Evolutionary conservation across 2,113 vertebrate species (phyloP).

Genomic region (Neogale vison): DNA sequence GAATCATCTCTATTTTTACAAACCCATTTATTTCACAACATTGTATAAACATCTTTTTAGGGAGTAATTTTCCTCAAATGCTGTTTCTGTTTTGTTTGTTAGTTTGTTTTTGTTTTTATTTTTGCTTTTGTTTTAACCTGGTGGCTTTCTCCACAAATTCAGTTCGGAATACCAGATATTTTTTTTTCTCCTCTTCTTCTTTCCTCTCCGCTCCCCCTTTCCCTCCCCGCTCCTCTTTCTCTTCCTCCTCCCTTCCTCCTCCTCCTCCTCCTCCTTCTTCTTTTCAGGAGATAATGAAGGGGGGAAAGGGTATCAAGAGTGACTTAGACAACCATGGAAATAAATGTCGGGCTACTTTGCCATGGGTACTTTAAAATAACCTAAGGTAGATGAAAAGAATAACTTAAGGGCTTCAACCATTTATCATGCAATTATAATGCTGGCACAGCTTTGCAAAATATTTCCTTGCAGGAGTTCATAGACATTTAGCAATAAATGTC

Average conservation of each 20-base stretch:
- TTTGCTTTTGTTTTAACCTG: neutral
- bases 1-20: slow-evolving; percentile 48
- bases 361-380: neutral
- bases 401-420: slow-evolving; percentile 9
- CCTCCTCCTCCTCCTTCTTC: neutral
- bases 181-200: neutral
- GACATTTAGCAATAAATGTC: slow-evolving; percentile 54
- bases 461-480: slow-evolving; percentile 53
- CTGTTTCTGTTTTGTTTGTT: neutral
- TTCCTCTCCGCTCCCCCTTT: neutral
- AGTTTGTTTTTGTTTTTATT: neutral
- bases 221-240: no score
- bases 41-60: slow-evolving; percentile 36
- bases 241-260: no score
- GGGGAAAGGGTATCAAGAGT: neutral
- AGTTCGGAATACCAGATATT: neutral
- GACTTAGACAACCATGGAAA: slow-evolving; percentile 6
- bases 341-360: neutral
- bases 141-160: neutral
- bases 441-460: slow-evolving; percentile 28
- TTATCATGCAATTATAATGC: slow-evolving; percentile 52
- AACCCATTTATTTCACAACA: slow-evolving; percentile 42
- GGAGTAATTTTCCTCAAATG: slow-evolving; percentile 51
- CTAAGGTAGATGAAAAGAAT: neutral
- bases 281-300: neutral